These are phyloP conservation scores for Leptobrachium ailaonicum DNA, from an alignment of 2,113 vertebrate species.

Conservation along the genomic window DNA sequence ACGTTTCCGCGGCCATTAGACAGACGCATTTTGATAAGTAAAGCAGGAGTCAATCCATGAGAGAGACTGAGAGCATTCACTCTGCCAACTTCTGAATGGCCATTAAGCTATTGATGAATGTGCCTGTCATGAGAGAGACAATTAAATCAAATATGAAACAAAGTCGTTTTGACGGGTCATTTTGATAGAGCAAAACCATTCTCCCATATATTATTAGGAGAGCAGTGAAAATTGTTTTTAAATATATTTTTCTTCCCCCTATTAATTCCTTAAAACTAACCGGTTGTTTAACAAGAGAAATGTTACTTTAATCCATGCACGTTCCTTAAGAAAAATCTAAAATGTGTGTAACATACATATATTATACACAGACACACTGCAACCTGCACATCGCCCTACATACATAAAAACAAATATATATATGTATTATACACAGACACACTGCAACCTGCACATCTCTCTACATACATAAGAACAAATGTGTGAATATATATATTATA, in stretches of 20 bases:
- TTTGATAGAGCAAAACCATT: conserved; percentile 94
- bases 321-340: no score
- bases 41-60: conserved; percentile 86
- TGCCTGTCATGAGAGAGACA: conserved; percentile 98
- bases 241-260: conserved; percentile 49
- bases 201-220: conserved; percentile 87
- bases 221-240: conserved; percentile 79
- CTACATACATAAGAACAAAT: no score
- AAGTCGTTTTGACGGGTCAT: conserved; percentile 96
- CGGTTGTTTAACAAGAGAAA: conserved; percentile 53
- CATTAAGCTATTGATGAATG: conserved; percentile 99
- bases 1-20: conserved; percentile 81
- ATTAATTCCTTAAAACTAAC: conserved; percentile 75
- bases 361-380: no score
- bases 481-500: no score
- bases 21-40: conserved; percentile 96
- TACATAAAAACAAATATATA: no score
- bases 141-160: conserved; percentile 99
- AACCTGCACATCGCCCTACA: no score
- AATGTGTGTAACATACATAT: no score
- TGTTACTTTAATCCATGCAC: no score
- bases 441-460: no score
- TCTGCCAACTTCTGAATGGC: conserved; percentile 98
- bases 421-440: no score
- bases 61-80: conserved; percentile 93